Conservation (phyloP, 2,888 invertebrate genomes). For the Clivina fossor region DNA sequence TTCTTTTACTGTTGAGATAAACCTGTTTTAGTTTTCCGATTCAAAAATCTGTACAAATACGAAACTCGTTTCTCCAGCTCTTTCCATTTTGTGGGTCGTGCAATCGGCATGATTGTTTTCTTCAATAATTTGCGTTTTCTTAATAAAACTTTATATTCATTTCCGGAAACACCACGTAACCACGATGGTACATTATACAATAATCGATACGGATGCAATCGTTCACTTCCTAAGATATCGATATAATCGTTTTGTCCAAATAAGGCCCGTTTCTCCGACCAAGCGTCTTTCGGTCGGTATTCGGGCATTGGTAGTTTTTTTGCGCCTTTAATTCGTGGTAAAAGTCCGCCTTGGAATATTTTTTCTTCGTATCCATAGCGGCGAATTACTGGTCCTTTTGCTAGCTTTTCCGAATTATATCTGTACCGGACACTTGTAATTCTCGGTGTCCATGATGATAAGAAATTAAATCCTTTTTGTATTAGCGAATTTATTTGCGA, state of each 20-base stretch:
- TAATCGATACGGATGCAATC: slow-evolving; percentile 78
- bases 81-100: slow-evolving; percentile 77
- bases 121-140: slow-evolving; percentile 70
- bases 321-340: slow-evolving; percentile 66
- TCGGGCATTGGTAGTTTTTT: slow-evolving; percentile 64
- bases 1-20: slow-evolving; percentile 40
- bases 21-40: slow-evolving; percentile 77
- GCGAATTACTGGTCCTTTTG: slow-evolving; percentile 62
- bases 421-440: slow-evolving; percentile 56
- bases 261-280: slow-evolving; percentile 76
- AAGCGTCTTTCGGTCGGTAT: slow-evolving; percentile 72
- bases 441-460: slow-evolving; percentile 48
- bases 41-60: slow-evolving; percentile 75
- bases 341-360: slow-evolving; percentile 65
- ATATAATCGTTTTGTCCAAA: slow-evolving; percentile 98
- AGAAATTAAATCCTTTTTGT: slow-evolving; percentile 15
- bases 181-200: slow-evolving; percentile 85
- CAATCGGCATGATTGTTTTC: slow-evolving; percentile 59
- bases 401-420: slow-evolving; percentile 64
- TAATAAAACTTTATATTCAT: slow-evolving; percentile 78
- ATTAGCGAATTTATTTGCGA: slow-evolving; percentile 13
- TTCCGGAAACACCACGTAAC: slow-evolving; percentile 85
- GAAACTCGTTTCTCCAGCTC: slow-evolving; percentile 71
- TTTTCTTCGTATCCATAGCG: slow-evolving; percentile 73
- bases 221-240: slow-evolving; percentile 87